Conservation (phyloP, 2,113 vertebrate species). For the Dryoscopus gambensis region DNA sequence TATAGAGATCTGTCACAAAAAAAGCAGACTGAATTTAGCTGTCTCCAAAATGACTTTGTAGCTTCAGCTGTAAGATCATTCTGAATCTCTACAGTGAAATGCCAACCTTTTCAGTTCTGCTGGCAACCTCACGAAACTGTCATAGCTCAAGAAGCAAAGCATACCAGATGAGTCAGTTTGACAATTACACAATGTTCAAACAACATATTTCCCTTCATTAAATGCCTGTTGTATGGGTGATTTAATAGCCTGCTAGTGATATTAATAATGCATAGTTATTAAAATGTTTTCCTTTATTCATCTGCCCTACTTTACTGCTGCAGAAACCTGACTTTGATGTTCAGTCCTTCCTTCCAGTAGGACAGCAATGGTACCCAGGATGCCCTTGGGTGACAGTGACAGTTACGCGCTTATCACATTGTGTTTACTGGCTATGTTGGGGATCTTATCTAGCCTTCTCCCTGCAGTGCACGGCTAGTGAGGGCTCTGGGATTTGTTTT, state of each 20-base stretch:
- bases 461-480: not conserved
- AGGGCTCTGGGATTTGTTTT: slow-evolving; percentile 2
- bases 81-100: not conserved
- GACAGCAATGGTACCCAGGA: not conserved
- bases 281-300: slow-evolving; percentile 28
- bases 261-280: slow-evolving; percentile 41
- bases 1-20: not conserved
- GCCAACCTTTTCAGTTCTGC: not conserved
- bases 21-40: not conserved
- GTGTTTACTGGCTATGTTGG: not conserved
- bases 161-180: slow-evolving; percentile 2
- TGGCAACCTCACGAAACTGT: not conserved
- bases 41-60: not conserved
- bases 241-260: slow-evolving; percentile 21
- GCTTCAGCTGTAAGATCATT: not conserved
- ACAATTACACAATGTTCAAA: slow-evolving; percentile 45
- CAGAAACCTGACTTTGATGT: not conserved
- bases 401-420: not conserved
- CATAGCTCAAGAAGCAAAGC: slow-evolving; percentile 24
- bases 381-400: not conserved
- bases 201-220: slow-evolving; percentile 42
- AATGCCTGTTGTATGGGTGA: not conserved
- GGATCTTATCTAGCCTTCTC: not conserved
- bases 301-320: not conserved
- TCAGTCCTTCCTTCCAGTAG: not conserved